Evolutionary conservation across 2,113 vertebrate genomes (phyloP).

Genomic region (Tinamus guttatus): DNA sequence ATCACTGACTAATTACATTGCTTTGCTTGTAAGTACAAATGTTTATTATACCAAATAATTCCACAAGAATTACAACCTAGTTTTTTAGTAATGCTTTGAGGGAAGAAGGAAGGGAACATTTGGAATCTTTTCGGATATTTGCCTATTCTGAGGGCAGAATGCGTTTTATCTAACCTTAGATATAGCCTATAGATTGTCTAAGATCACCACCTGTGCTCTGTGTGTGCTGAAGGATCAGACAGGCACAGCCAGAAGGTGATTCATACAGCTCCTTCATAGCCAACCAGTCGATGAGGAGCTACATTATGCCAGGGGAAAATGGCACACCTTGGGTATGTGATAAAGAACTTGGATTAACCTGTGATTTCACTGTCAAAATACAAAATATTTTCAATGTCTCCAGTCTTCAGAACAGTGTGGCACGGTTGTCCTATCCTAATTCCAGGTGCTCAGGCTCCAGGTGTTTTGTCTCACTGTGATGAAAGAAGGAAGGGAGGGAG

Average conservation of each 20-base stretch:
- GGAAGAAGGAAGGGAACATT: neutral
- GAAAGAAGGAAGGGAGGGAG: neutral
- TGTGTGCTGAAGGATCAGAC: neutral
- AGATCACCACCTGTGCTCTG: neutral
- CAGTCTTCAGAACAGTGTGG: neutral
- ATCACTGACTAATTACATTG: neutral
- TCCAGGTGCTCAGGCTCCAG: neutral
- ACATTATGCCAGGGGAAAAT: neutral
- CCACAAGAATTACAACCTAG: neutral
- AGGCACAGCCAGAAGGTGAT: neutral
- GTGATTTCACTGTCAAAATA: neutral
- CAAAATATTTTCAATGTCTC: neutral
- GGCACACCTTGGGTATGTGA: neutral
- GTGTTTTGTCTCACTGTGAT: too few relatives aligned
- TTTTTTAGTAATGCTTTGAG: neutral
- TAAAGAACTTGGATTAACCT: neutral
- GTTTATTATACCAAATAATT: conserved; percentile 15
- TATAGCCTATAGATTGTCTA: neutral
- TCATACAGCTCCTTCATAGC: neutral
- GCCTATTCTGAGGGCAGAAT: neutral
- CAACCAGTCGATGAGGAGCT: neutral
- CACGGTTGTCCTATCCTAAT: neutral
- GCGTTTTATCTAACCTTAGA: neutral
- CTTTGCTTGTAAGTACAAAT: neutral
- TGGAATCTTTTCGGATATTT: neutral